phyloP scores from a whole-genome alignment of 1,140 invertebrate species.

The Procambarus virginalis region DNA sequence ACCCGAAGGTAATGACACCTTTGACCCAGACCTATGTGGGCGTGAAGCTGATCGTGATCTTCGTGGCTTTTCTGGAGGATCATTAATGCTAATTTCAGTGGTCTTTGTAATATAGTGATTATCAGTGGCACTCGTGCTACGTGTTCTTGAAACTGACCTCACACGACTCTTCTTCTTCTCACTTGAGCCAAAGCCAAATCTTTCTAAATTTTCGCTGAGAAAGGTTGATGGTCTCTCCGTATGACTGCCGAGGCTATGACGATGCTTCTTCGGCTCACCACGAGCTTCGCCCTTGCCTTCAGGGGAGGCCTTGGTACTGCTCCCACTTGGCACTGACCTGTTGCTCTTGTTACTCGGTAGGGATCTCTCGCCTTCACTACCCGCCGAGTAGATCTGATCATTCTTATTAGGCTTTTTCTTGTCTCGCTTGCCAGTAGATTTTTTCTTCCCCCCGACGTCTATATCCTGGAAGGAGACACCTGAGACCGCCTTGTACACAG shows the following conservation, averaged over 20 bases:
- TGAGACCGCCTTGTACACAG: conserved; percentile 65
- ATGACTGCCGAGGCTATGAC: conserved; percentile 46
- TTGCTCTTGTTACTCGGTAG: conserved; percentile 44
- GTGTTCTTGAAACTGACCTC: conserved; percentile 12
- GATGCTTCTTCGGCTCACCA: conserved; percentile 20
- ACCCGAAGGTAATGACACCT: background rate
- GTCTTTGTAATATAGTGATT: conserved; percentile 31
- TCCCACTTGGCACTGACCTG: background rate
- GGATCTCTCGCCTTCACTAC: conserved; percentile 51
- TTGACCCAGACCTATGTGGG: conserved; percentile 17
- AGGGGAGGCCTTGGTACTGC: background rate
- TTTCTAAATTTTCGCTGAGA: conserved; percentile 28
- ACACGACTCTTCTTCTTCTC: conserved; percentile 29
- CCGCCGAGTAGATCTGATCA: conserved; percentile 26
- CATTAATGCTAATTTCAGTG: background rate
- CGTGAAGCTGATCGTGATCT: conserved; percentile 47
- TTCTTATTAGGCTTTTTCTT: conserved; percentile 46
- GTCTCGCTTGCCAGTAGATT: conserved; percentile 30
- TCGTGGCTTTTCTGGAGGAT: conserved; percentile 23
- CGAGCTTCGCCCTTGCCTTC: conserved; percentile 2
- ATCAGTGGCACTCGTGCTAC: conserved; percentile 42
- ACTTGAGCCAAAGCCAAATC: background rate
- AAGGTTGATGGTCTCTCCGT: conserved; percentile 18
- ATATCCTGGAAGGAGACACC: conserved; percentile 67
- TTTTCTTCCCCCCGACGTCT: conserved; percentile 57